Base-by-base conservation (phyloP, 2,797 vertebrate genomes). In the Eurystomus glaucurus region DNA sequence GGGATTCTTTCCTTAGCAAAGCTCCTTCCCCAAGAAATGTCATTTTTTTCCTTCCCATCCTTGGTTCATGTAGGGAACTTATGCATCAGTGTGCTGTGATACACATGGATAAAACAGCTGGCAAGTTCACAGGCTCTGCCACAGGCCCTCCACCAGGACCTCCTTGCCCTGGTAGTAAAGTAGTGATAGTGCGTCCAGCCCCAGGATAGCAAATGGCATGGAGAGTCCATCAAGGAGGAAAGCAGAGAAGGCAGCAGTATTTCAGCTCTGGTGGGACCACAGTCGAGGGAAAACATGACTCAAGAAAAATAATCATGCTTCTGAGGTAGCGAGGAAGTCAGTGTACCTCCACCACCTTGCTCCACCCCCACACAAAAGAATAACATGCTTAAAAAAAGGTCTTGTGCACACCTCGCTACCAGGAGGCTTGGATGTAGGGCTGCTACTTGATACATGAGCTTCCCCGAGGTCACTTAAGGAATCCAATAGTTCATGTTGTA, bases 361-460 rank as follows among this genome's bases (percentile, higher is more conserved):
- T 79, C 26, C 18, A 43, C 11, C 41, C n/a, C 23, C 31, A 16
- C 20, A 11, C 0, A 1, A 19, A 64, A 46, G 39, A 55, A 37
- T 28, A 75, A 43, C 0, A 0, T 62, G 25, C 37, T 85, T 57
- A 3, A 62, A 68, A 80, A 90, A 54, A 23, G 31, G 33, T 62
- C 43, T 9, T 4, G 39, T 62, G 51, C 31, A 20, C 19, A 26
- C 5, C 78, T 62, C 0, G 0, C 51, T 82, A 2, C 19, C 35
- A 45, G 70, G 28, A 65, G 1, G 3, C 72, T 69, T 74, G 37
- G 43, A 26, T 33, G 71, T 9, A 62, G 45, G 15, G 20, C 78
- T 91, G 87, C 39, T 70, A 81, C 21, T 14, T 64, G 79, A 88
- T 71, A 43, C 29, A 3, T 0, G 2, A 82, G 31, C 55, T 50